Base-by-base conservation (phyloP, 1,140 invertebrate genomes). In the Tetramorium alpestre region DNA sequence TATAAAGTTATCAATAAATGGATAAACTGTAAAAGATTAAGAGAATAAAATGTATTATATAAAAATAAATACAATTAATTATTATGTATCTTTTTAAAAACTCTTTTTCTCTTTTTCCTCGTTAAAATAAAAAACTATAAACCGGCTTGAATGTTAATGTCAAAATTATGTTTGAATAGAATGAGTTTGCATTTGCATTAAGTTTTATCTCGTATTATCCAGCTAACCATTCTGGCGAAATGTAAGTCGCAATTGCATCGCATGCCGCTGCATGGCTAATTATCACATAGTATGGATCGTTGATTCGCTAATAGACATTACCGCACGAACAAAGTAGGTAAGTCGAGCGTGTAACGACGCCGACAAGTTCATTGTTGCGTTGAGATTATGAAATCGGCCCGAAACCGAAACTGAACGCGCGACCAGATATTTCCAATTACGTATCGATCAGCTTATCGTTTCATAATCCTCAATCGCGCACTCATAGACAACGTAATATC, bases 371-470 rank as follows among this genome's bases (percentile, higher is more conserved):
- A 65, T 76, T 38, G 77, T 58, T 73, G 76, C 41, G 58, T 56
- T 54, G 77, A 72, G 70, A 80, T 73, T 73, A 87, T 81, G 72
- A 60, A 72, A 72, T 28, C 62, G 76, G 58, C 13, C 47, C 11
- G 70, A 54, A 69, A 70, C 25, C 85, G 69, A 41, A 81, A 25
- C 54, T 28, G 75, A 76, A 67, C 58, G 76, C 56, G 56, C 73
- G 73, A 67, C 41, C 87, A 87, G 72, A 84, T 90, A 90, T 90
- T 92, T 90, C 89, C 90, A 86, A 88, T 91, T 89, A 90, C 81
- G 82, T 82, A 89, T 86, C 85, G 85, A 90, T 90, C 88, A 87
- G 85, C 89, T 86, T 82, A 89, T 73, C 69, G 77, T 72, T 67
- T 64, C 41, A 58, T 87, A 87, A 90, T 90, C 87, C 89, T 87